Percentiles rank a stretch among this genome's conserved stretches.
These are phyloP conservation scores for Corbicula japonica DNA, from an alignment of 2,888 invertebrate species.

Conservation along the genomic window DNA sequence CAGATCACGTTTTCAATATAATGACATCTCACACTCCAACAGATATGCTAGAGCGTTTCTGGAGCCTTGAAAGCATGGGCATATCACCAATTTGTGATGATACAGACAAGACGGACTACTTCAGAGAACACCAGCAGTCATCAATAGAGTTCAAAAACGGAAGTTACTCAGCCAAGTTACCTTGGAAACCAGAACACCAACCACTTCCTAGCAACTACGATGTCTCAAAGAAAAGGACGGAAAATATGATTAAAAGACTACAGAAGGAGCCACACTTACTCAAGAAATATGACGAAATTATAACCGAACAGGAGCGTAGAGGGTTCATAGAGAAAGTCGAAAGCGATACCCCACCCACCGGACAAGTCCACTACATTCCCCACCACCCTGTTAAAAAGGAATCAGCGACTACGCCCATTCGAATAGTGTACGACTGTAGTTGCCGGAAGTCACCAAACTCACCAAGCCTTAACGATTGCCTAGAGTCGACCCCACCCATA, in stretches of 20 bases:
- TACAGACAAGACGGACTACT: not conserved
- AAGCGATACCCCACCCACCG: not conserved
- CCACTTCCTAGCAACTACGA: slow-evolving; percentile 18
- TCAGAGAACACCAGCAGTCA: not conserved
- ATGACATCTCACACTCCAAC: not conserved
- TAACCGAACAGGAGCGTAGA: slow-evolving; percentile 12
- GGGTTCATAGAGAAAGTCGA: slow-evolving; percentile 34
- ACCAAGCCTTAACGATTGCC: slow-evolving; percentile 61
- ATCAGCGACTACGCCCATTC: slow-evolving; percentile 45
- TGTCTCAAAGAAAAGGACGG: slow-evolving; percentile 34
- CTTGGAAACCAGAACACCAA: slow-evolving; percentile 29
- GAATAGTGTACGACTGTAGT: slow-evolving; percentile 15
- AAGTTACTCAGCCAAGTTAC: slow-evolving; percentile 31
- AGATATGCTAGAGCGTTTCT: slow-evolving; percentile 14
- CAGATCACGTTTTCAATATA: slow-evolving; percentile 6
- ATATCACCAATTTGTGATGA: not conserved
- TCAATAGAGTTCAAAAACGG: slow-evolving; percentile 18
- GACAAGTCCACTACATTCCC: slow-evolving; percentile 37
- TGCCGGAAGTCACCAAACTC: slow-evolving; percentile 15
- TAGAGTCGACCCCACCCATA: slow-evolving; percentile 31
- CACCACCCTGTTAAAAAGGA: slow-evolving; percentile 44
- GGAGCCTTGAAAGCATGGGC: slow-evolving; percentile 10
- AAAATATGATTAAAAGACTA: slow-evolving; percentile 17
- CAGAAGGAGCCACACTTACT: slow-evolving; percentile 18
- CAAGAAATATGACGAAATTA: slow-evolving; percentile 29